Conservation (phyloP, 2,113 vertebrate genomes). For the Hystrix brachyura region DNA sequence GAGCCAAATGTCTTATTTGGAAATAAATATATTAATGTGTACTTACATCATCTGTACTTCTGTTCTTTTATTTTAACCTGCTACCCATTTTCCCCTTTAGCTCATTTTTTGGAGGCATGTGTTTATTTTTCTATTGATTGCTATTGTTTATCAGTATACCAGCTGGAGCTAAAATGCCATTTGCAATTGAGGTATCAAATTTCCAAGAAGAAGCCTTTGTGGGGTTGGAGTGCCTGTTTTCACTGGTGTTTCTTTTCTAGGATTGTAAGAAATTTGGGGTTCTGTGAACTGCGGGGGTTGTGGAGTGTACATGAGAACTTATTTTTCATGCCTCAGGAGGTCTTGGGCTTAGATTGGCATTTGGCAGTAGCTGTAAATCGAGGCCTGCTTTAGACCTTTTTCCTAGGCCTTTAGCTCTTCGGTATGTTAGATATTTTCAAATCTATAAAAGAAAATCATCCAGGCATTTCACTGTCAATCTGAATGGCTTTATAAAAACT, state of each 20-base stretch:
- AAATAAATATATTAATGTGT: neutral
- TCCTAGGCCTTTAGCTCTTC: constrained; percentile 28
- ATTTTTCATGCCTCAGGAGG: neutral
- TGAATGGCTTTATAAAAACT: constrained; percentile 29
- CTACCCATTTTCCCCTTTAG: neutral
- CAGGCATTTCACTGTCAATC: neutral
- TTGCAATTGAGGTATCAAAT: neutral
- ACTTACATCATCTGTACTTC: neutral
- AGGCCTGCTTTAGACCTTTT: neutral
- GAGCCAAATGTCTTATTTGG: constrained; percentile 28
- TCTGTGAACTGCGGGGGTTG: neutral
- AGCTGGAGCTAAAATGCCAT: constrained; percentile 22
- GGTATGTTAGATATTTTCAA: neutral
- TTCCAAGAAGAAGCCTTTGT: neutral
- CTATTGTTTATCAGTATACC: neutral
- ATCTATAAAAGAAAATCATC: neutral
- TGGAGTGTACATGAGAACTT: neutral
- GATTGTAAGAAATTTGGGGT: neutral
- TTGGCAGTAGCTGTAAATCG: neutral
- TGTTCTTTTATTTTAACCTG: neutral
- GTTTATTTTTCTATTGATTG: neutral
- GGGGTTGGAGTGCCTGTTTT: neutral
- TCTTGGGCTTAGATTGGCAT: neutral
- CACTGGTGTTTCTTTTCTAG: neutral
- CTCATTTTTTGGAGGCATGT: constrained; percentile 37